phyloP scores from a whole-genome alignment of 1,140 invertebrate species.

The Periplaneta americana region DNA sequence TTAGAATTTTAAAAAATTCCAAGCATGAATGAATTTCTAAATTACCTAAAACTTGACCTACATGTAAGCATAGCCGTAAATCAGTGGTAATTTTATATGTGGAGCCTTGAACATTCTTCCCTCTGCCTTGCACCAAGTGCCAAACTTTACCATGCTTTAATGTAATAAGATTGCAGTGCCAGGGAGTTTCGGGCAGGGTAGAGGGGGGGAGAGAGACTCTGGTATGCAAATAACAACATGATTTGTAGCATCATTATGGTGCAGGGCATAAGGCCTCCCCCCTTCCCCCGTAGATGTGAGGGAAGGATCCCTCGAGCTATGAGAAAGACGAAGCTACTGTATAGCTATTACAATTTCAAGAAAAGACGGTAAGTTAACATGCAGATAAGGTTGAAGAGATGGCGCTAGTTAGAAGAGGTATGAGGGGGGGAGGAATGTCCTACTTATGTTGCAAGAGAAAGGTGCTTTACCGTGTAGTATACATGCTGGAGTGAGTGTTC shows the following conservation, averaged over 20 bases:
- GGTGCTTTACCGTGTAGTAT: not conserved
- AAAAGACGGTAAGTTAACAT: not conserved
- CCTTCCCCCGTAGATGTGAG: too few relatives aligned
- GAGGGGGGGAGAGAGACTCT: not conserved
- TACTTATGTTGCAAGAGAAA: not conserved
- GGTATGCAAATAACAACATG: not conserved
- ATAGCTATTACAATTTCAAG: not conserved
- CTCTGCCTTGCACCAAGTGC: not conserved
- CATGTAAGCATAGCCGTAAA: too few relatives aligned
- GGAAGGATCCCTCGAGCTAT: not conserved
- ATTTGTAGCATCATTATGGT: not conserved
- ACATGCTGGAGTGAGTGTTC: not conserved
- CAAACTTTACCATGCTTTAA: not conserved
- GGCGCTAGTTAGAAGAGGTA: not conserved
- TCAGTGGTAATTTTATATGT: too few relatives aligned
- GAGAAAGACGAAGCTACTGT: too few relatives aligned
- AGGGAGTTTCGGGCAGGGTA: not conserved
- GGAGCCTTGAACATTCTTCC: not conserved
- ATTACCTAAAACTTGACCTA: too few relatives aligned
- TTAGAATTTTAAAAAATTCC: too few relatives aligned
- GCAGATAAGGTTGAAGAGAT: not conserved
- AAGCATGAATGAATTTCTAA: too few relatives aligned
- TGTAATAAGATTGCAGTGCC: not conserved
- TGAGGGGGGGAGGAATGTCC: not conserved
- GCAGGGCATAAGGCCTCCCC: not conserved